Base-by-base conservation (phyloP, 2,888 invertebrate genomes). In the Acanthopleura granulata region DNA sequence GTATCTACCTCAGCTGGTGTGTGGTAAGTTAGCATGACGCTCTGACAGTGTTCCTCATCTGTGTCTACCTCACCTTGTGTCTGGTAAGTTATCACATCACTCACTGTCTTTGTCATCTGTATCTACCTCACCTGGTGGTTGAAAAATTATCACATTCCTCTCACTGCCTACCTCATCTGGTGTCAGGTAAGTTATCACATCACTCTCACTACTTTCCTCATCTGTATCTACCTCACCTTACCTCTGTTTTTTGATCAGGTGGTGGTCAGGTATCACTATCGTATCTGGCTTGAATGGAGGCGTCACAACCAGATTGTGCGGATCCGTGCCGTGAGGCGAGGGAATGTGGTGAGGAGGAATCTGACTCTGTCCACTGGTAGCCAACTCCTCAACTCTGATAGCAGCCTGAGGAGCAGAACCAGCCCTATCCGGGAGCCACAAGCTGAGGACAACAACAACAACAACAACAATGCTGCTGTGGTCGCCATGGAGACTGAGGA, bases 171-270 rank as follows among this genome's bases (percentile, higher is more conserved):
- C 40, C 40, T 40, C 57, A 57, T 12, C 57, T 57, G 57, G 57
- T 57, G 57, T 57, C 57, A 9, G 57, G 57, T 57, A 57, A 57
- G 57, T 75, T 78, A 14, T 87, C 40, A 40, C 40, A 40, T n/a
- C n/a, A 40, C 40, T 40, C 40, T 40, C 40, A 40, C 40, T 3
- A 9, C 9, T 9, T 9, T 40, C 40, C 40, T 40, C 40, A 40
- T 40, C 18, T 27, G 81, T 15, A 81, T 88, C 62, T 89, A 85
- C 77, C 22, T 80, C 62, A 73, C 86, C 27, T 89, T 88, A 89
- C 76, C 85, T 27, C 72, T 57, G 57, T 3, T 57, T 9, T 9
- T 3, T 57, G 3, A 57, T 22, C 16, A 88, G 88, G 83, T 88
- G 66, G 83, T 84, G 12, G 27, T 84, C 16, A 79, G 84, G 57